Percentiles rank a stretch among this genome's conserved stretches.
Conservation (phyloP, 2,888 invertebrate species). For the Agrotis segetum region DNA sequence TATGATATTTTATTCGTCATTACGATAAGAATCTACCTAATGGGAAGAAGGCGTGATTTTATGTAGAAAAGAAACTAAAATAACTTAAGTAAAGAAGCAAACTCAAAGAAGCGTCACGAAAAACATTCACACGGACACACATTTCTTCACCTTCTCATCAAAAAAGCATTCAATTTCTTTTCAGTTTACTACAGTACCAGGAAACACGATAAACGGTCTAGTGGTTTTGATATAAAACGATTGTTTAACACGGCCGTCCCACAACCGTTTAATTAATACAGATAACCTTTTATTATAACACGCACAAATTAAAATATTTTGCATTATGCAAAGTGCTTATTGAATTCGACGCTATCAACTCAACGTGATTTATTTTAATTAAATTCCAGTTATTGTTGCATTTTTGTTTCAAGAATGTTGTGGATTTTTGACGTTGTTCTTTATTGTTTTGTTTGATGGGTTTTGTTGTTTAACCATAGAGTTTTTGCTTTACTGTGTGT, state of each 20-base stretch:
- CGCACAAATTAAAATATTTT: constrained; percentile 62
- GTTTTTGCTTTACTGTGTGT: not conserved
- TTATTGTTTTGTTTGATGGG: constrained; percentile 2
- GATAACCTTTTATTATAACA: constrained; percentile 65
- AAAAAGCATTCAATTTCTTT: constrained; percentile 11
- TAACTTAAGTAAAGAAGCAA: no score
- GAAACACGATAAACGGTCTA: constrained; percentile 51
- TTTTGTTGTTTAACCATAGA: constrained; percentile 19
- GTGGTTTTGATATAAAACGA: constrained; percentile 51
- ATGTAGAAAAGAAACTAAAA: no score
- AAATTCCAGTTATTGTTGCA: constrained; percentile 48
- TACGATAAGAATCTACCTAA: not conserved
- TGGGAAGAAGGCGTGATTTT: no score
- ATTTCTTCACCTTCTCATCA: not conserved
- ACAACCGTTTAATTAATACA: constrained; percentile 58
- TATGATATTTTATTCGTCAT: not conserved
- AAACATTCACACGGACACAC: not conserved
- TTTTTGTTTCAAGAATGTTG: constrained; percentile 39
- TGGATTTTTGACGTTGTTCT: not conserved
- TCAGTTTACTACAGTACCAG: constrained; percentile 16
- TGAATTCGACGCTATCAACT: constrained; percentile 53
- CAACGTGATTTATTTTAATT: constrained; percentile 55
- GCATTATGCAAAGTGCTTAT: constrained; percentile 60
- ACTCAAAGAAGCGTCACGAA: not conserved
- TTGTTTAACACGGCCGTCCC: constrained; percentile 48